These are phyloP conservation scores for Ophion costatus DNA, from an alignment of 2,888 invertebrate genomes.

Conservation along the genomic window DNA sequence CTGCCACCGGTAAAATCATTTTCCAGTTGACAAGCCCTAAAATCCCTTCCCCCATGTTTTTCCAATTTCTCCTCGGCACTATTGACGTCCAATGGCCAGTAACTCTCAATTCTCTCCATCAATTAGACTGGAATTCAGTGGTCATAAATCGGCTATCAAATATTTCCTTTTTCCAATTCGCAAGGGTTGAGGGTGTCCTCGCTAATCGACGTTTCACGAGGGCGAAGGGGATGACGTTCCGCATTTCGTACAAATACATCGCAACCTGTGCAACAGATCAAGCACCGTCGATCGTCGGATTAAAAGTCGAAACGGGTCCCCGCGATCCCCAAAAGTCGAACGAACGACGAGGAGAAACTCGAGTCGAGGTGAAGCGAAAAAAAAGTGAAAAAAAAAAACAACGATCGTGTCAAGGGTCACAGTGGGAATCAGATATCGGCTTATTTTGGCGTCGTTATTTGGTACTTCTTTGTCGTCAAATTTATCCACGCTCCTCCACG, in stretches of 20 bases:
- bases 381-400: slow-evolving; percentile 55
- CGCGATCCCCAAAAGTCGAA: slow-evolving; percentile 54
- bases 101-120: too few relatives aligned
- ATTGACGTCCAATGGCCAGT: too few relatives aligned
- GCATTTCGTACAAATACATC: slow-evolving; percentile 30
- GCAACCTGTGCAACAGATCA: slow-evolving; percentile 58
- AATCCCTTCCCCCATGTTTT: neutral
- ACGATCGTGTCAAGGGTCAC: slow-evolving; percentile 63
- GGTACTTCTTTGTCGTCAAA: slow-evolving; percentile 79
- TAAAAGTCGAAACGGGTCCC: slow-evolving; percentile 68
- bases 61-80: too few relatives aligned
- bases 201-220: neutral
- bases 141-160: neutral
- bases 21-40: neutral
- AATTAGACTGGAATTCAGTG: neutral
- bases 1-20: neutral
- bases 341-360: slow-evolving; percentile 55
- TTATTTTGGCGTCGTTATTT: slow-evolving; percentile 79
- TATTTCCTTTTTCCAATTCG: neutral
- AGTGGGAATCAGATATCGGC: slow-evolving; percentile 79
- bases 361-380: slow-evolving; percentile 49
- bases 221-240: neutral
- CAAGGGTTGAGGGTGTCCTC: slow-evolving; percentile 14
- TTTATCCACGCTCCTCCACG: slow-evolving; percentile 77
- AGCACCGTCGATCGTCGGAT: slow-evolving; percentile 66